A percentile compares a stretch with the other conserved stretches of the same genome.
Evolutionary conservation across 2,797 vertebrate genomes (phyloP).

Genomic region (Aviceda leuphotes): DNA sequence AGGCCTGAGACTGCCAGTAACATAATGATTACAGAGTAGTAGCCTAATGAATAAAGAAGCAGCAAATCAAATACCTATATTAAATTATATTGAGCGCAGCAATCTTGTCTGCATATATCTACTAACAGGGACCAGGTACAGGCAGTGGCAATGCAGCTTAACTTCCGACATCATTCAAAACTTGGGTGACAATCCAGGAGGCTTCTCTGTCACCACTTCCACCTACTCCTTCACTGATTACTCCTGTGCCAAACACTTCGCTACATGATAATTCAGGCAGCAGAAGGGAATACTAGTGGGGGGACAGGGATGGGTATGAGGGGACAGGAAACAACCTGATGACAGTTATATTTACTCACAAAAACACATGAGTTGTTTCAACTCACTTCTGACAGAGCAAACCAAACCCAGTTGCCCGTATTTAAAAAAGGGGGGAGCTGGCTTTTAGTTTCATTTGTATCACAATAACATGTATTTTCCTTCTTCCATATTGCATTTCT

Average conservation of each 20-base stretch:
- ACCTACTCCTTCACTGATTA: neutral
- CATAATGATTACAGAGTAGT: neutral
- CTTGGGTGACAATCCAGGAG: neutral
- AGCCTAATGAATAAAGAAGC: neutral
- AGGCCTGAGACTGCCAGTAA: neutral
- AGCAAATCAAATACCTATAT: neutral
- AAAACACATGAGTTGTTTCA: neutral
- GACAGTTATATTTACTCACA: neutral
- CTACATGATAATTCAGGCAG: neutral
- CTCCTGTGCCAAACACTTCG: neutral
- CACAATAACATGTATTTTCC: neutral
- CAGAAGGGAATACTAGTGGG: neutral
- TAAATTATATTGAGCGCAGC: neutral
- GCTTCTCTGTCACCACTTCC: neutral
- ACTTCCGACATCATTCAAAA: neutral
- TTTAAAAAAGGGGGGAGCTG: rapidly evolving
- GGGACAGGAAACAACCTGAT: neutral
- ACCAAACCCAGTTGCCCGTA: neutral
- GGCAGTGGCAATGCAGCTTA: neutral
- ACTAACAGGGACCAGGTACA: neutral
- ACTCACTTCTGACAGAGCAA: neutral
- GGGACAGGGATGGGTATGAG: too few species aligned
- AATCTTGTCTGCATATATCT: neutral
- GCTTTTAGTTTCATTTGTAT: neutral
- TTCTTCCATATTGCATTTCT: neutral